Evolutionary conservation across 1,140 invertebrate species (phyloP).

Genomic region (Achatina immaculata): DNA sequence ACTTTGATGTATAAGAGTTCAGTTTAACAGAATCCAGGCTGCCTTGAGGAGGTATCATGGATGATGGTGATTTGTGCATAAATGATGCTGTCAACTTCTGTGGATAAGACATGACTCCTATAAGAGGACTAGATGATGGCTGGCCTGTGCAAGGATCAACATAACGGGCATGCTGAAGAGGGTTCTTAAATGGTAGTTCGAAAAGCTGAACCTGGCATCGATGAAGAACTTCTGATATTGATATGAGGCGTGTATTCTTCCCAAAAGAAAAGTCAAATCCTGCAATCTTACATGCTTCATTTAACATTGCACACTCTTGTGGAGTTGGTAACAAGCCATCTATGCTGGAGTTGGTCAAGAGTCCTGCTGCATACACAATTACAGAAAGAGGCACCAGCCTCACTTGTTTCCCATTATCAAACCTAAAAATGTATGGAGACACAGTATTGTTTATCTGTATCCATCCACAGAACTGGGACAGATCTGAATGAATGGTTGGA

Average conservation of each 20-base stretch:
- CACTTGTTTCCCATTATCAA: conserved; percentile 77
- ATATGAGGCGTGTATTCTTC: conserved; percentile 62
- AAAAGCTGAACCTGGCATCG: conserved; percentile 56
- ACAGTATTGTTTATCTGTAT: conserved; percentile 94
- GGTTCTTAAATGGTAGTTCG: conserved; percentile 64
- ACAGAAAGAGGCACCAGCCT: conserved; percentile 90
- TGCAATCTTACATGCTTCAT: conserved; percentile 63
- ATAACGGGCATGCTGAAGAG: conserved; percentile 65
- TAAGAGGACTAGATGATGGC: neutral
- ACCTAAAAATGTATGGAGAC: conserved; percentile 84
- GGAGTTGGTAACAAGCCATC: conserved; percentile 52
- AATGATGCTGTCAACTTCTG: neutral
- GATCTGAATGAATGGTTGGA: conserved; percentile 24
- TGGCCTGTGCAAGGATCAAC: conserved; percentile 44
- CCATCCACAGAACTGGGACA: conserved; percentile 81
- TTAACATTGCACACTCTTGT: conserved; percentile 63
- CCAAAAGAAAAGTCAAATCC: conserved; percentile 65
- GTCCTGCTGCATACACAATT: conserved; percentile 65
- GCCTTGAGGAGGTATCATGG: neutral
- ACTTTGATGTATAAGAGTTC: conserved; percentile 17
- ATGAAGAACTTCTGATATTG: conserved; percentile 54
- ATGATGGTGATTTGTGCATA: neutral
- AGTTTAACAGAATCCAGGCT: neutral
- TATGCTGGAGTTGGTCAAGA: conserved; percentile 52
- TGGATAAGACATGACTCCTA: neutral